A percentile compares a stretch with the other conserved stretches of the same genome.
phyloP scores from a whole-genome alignment of 1,140 invertebrate species.

The Aphidius ervi region DNA sequence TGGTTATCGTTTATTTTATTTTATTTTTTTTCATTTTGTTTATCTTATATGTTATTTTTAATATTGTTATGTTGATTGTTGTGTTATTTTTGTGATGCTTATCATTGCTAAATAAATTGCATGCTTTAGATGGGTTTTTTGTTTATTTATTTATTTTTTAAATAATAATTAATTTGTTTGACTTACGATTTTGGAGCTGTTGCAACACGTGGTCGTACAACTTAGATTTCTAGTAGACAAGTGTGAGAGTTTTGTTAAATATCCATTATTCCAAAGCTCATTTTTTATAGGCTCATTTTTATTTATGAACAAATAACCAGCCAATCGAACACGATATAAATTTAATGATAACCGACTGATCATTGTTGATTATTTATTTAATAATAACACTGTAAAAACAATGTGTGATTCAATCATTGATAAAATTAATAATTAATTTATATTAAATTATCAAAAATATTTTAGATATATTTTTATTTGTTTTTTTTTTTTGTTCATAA shows the following conservation, averaged over 20 bases:
- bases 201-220: slow-evolving; percentile 10
- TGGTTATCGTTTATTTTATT: no score
- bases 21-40: no score
- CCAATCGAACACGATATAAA: slow-evolving; percentile 18
- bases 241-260: not conserved
- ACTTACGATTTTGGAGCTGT: slow-evolving; percentile 11
- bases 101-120: no score
- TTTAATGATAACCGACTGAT: slow-evolving; percentile 5
- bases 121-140: no score
- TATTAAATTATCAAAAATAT: not conserved
- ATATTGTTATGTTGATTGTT: no score
- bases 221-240: slow-evolving; percentile 1
- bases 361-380: slow-evolving; percentile 14
- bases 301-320: slow-evolving; percentile 10
- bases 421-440: no score
- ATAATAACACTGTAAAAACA: not conserved
- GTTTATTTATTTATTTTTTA: no score
- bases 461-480: not conserved
- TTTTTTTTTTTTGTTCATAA: not conserved
- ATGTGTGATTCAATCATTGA: not conserved
- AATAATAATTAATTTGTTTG: no score
- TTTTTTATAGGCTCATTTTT: slow-evolving; percentile 5
- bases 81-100: no score
- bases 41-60: no score
- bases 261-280: slow-evolving; percentile 1